Conservation (phyloP, 1,140 invertebrate genomes). For the Scaptodrosophila lebanonensis region DNA sequence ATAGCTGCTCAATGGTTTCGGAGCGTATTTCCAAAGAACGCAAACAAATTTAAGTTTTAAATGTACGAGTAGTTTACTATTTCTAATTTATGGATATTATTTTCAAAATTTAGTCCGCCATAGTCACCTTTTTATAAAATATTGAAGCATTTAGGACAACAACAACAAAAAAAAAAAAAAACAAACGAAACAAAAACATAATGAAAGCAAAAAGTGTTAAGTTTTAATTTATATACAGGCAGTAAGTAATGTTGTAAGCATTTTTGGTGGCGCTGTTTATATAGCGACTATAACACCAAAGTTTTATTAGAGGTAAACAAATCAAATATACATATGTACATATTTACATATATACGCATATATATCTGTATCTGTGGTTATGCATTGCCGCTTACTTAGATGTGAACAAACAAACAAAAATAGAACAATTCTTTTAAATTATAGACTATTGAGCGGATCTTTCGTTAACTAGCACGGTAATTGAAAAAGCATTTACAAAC, state of each 20-base stretch:
- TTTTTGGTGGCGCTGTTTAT: conserved; percentile 68
- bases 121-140: conserved; percentile 55
- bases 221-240: conserved; percentile 59
- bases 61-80: conserved; percentile 34
- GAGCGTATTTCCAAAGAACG: conserved; percentile 75
- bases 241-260: conserved; percentile 61
- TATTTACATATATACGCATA: conserved; percentile 31
- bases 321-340: conserved; percentile 29
- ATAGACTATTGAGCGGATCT: too few species aligned
- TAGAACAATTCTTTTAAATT: too few species aligned
- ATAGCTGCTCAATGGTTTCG: conserved; percentile 76
- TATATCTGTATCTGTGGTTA: conserved; percentile 42
- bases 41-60: conserved; percentile 61
- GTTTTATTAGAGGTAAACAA: conserved; percentile 58
- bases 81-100: conserved; percentile 57
- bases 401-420: too few species aligned
- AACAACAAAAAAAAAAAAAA: conserved; percentile 22
- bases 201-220: conserved; percentile 20
- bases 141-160: conserved; percentile 71
- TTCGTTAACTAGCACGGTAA: too few species aligned
- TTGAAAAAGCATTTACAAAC: too few species aligned
- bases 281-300: conserved; percentile 60
- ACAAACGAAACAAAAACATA: conserved; percentile 33
- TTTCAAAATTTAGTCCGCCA: conserved; percentile 64
- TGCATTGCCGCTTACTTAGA: too few species aligned